A percentile compares a stretch with the other conserved stretches of the same genome.
These are phyloP conservation scores for Cephalopholis sonnerati DNA, from an alignment of 2,113 vertebrate genomes.

Conservation along the genomic window DNA sequence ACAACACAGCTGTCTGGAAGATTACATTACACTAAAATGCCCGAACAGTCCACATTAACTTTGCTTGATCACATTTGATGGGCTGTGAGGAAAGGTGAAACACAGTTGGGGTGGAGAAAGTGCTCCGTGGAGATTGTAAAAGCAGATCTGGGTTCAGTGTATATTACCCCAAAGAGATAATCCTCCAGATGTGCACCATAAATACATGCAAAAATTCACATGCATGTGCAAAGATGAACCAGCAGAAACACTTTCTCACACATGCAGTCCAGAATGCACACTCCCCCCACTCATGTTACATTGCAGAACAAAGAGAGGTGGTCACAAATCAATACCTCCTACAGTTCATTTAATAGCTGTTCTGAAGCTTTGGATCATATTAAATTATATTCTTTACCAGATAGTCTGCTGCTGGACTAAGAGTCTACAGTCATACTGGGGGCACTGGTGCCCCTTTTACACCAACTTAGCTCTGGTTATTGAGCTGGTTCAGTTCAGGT, in stretches of 20 bases:
- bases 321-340: not conserved
- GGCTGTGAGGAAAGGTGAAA: conserved; percentile 35
- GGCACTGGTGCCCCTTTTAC: not conserved
- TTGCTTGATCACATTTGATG: conserved; percentile 39
- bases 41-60: conserved; percentile 30
- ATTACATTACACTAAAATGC: conserved; percentile 42
- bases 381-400: not conserved
- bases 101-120: conserved; percentile 10
- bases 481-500: too few species aligned
- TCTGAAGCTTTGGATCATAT: not conserved
- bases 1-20: conserved; percentile 65
- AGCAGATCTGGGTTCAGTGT: conserved; percentile 18
- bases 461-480: too few species aligned
- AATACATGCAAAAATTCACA: conserved; percentile 12
- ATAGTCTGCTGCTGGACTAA: not conserved
- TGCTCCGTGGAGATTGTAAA: conserved; percentile 22
- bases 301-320: not conserved
- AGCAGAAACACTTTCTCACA: conserved; percentile 21
- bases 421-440: not conserved
- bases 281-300: not conserved
- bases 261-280: not conserved
- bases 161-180: conserved; percentile 22
- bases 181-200: conserved; percentile 58
- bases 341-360: not conserved
- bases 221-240: not conserved